phyloP scores from a whole-genome alignment of 2,888 invertebrate species.

The Heteropelma amictum region DNA sequence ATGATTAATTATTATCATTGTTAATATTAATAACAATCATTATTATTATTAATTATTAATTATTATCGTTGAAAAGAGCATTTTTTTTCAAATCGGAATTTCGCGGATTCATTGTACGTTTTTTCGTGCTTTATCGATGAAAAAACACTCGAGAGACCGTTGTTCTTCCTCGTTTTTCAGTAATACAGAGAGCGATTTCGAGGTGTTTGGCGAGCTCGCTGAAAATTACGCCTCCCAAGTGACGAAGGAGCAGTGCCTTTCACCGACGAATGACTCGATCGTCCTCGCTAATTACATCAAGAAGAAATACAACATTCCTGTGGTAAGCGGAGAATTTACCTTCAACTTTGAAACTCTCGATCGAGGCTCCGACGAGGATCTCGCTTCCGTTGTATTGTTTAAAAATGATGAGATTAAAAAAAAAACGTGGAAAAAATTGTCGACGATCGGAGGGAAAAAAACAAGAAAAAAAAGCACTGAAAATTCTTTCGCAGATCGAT shows the following conservation, averaged over 20 bases:
- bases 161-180: no score
- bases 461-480: neutral
- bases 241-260: slow-evolving; percentile 69
- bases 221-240: slow-evolving; percentile 79
- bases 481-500: slow-evolving; percentile 64
- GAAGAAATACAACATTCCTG: slow-evolving; percentile 82
- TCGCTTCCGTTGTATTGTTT: no score
- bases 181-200: slow-evolving; percentile 79
- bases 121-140: no score
- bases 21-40: neutral
- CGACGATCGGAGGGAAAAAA: neutral
- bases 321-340: slow-evolving; percentile 72
- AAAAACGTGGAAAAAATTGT: neutral
- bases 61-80: no score
- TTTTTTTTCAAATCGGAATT: no score
- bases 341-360: no score
- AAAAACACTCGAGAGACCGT: no score
- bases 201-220: slow-evolving; percentile 71
- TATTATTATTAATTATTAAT: slow-evolving; percentile 22
- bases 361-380: no score
- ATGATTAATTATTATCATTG: no score
- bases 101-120: no score
- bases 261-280: slow-evolving; percentile 63
- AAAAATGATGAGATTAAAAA: neutral
- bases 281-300: slow-evolving; percentile 77